Conservation (phyloP, 2,113 vertebrate genomes). For the Martes martes region DNA sequence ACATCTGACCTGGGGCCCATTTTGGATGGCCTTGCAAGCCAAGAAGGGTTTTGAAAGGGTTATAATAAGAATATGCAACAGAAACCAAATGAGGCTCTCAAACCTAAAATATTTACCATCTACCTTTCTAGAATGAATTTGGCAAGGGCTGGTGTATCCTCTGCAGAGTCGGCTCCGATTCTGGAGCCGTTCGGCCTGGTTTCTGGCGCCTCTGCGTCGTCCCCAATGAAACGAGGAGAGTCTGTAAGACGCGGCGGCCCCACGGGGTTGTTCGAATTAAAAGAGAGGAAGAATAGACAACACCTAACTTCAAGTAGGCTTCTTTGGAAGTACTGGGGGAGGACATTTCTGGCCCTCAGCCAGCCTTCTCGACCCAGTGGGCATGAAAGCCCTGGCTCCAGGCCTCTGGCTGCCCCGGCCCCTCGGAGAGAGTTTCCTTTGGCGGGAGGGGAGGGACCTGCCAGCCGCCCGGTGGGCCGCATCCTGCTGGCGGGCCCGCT, state of each 20-base stretch:
- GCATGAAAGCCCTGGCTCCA: neutral
- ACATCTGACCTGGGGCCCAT: neutral
- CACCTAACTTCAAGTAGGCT: neutral
- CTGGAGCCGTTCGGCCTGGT: neutral
- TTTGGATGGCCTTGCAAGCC: neutral
- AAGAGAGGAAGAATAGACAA: neutral
- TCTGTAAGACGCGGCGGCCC: neutral
- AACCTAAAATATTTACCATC: neutral
- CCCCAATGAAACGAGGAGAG: neutral
- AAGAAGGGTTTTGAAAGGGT: neutral
- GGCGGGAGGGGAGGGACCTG: conserved; percentile 50
- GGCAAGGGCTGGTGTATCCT: neutral
- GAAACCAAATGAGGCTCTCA: neutral
- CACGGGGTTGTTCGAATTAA: neutral
- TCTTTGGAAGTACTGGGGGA: neutral
- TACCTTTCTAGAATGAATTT: neutral
- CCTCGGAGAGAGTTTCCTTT: conserved; percentile 50
- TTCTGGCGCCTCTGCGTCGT: neutral
- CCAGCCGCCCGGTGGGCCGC: neutral
- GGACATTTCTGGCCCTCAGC: neutral
- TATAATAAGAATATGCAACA: neutral
- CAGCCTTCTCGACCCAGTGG: conserved; percentile 26
- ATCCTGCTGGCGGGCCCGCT: conserved; percentile 47
- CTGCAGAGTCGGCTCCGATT: neutral
- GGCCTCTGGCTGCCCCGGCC: neutral